Evolutionary conservation across 1,140 invertebrate species (phyloP), one percentile per base, ranked within the genome.

Genomic region (Drosophila punjabiensis): DNA sequence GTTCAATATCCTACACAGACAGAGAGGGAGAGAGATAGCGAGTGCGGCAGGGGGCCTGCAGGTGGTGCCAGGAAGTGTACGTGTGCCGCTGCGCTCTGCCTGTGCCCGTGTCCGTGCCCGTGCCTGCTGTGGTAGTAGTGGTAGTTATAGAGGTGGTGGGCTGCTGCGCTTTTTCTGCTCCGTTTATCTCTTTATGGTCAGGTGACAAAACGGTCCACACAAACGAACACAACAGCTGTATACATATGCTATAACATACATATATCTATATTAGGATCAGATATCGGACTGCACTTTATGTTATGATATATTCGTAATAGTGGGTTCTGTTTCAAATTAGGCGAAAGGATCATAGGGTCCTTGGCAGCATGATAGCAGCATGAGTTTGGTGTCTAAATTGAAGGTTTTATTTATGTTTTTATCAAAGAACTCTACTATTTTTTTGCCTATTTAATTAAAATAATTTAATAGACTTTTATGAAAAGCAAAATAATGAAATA

Each of bases 1-100:
- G 85, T 89, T 89, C 85, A 89, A 89, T 85, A 89, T 89, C 85
- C 85, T 89, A 69, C 75, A 70, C 59, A 66, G 78, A 74, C 79
- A 63, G 58, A 64, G 55, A 53, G 37, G 28, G 35, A 39, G 32
- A 45, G 20, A 35, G 47, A 45, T 20, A 33, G n/a, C 16, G n/a
- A 58, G 47, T 43, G 58, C 2, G 37, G 59, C 50, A 41, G 45
- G 24, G 28, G 33, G 50, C 33, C 33, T 53, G 73, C 73, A 75
- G 73, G 69, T 75, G 71, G 30, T 62, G 33, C 18, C 14, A 24
- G 52, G 52, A 55, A 35, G 30, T 53, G 32, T 65, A 60, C 62
- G 33, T 39, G 52, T 64, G 28, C 37, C 37, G 56, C 33, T 60
- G 18, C 10, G 20, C 32, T 24, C 11, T 53, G 18, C n/a, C 1